Conservation (phyloP, 2,113 vertebrate species). For the Onychostruthus taczanowskii region DNA sequence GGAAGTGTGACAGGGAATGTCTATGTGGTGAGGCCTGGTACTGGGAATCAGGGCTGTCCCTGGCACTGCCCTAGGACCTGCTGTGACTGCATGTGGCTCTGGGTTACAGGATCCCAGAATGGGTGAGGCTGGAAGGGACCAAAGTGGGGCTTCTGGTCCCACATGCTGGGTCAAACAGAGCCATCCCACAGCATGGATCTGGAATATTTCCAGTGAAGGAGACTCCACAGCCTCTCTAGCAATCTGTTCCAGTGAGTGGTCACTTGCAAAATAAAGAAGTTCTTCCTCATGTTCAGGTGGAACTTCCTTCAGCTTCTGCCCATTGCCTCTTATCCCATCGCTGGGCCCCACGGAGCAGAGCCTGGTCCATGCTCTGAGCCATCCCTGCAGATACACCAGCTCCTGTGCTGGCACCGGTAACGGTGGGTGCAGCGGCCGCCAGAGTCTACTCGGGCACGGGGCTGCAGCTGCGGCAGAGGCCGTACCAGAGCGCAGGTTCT, state of each 20-base stretch:
- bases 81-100: neutral
- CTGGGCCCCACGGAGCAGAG: neutral
- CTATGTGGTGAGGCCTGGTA: rapidly evolving
- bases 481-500: rapidly evolving
- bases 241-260: neutral
- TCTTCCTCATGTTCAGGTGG: neutral
- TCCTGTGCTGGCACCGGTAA: neutral
- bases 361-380: no score
- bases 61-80: neutral
- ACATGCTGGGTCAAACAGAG: neutral
- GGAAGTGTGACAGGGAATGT: no score
- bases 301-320: neutral
- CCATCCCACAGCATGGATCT: neutral
- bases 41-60: neutral
- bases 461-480: neutral
- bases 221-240: neutral
- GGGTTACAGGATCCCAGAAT: neutral
- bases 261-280: neutral
- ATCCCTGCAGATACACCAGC: neutral
- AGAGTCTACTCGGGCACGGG: neutral
- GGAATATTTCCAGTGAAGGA: neutral
- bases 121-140: neutral
- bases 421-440: rapidly evolving
- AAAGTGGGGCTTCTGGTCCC: neutral
- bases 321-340: neutral